A percentile compares a stretch with the other conserved stretches of the same genome.
These are phyloP conservation scores for Eremophila alpestris DNA, from an alignment of 2,797 vertebrate species.

Conservation along the genomic window DNA sequence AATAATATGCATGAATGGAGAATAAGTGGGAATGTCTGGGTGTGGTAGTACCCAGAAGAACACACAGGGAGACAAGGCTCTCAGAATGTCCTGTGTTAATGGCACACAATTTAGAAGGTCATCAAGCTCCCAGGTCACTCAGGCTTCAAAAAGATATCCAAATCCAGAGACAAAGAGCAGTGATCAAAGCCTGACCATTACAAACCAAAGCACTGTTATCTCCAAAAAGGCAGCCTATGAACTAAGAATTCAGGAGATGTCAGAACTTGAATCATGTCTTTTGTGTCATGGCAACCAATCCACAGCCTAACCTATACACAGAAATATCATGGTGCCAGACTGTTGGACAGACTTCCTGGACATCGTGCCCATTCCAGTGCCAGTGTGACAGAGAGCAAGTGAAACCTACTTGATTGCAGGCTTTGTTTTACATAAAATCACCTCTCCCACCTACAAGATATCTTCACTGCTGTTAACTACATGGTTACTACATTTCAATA, in stretches of 20 bases:
- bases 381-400: neutral
- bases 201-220: neutral
- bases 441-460: neutral
- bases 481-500: neutral
- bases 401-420: neutral
- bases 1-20: fast-evolving
- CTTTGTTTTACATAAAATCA: neutral
- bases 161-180: neutral
- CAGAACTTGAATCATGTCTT: neutral
- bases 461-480: neutral
- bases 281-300: neutral
- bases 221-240: neutral
- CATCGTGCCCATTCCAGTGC: fast-evolving
- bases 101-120: neutral
- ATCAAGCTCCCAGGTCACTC: neutral
- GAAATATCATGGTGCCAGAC: neutral
- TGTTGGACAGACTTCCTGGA: neutral
- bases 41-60: neutral
- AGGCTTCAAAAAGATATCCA: neutral
- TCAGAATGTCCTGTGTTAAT: neutral
- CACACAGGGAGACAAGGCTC: neutral
- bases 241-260: neutral
- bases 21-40: neutral
- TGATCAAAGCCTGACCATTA: neutral
- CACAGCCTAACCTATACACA: neutral